Conservation (phyloP, 35 echinoderm and acorn worm species). For the Amphiura filiformis region DNA sequence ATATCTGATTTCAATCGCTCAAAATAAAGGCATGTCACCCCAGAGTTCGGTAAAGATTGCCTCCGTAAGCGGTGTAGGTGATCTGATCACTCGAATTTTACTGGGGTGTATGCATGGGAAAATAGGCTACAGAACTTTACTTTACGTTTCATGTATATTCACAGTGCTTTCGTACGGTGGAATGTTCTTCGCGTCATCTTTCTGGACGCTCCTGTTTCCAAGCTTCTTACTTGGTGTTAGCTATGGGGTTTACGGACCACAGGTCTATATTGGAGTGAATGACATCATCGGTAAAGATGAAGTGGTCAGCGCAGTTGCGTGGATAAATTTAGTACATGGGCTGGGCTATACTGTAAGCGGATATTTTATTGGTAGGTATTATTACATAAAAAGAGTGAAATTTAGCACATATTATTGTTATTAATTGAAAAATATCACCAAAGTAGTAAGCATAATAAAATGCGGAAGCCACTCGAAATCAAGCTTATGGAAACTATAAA, state of each 20-base stretch:
- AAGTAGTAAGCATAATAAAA: no score
- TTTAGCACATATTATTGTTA: no score
- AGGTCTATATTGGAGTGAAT: neutral
- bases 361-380: neutral
- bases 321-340: neutral
- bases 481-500: no score
- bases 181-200: neutral
- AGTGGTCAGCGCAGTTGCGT: neutral
- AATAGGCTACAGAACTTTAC: neutral
- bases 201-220: neutral
- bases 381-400: neutral
- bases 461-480: no score
- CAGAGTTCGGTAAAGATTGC: neutral
- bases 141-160: neutral
- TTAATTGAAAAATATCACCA: no score
- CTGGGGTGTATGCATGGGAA: neutral
- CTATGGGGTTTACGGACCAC: neutral
- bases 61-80: neutral
- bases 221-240: neutral
- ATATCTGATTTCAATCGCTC: neutral
- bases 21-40: neutral
- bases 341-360: neutral
- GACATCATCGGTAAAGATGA: neutral
- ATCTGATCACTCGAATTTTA: neutral
- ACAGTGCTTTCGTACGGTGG: neutral